Evolutionary conservation across 1,140 invertebrate genomes (phyloP), one percentile per base, ranked within the genome.

Genomic region (Drosophila mayri): DNA sequence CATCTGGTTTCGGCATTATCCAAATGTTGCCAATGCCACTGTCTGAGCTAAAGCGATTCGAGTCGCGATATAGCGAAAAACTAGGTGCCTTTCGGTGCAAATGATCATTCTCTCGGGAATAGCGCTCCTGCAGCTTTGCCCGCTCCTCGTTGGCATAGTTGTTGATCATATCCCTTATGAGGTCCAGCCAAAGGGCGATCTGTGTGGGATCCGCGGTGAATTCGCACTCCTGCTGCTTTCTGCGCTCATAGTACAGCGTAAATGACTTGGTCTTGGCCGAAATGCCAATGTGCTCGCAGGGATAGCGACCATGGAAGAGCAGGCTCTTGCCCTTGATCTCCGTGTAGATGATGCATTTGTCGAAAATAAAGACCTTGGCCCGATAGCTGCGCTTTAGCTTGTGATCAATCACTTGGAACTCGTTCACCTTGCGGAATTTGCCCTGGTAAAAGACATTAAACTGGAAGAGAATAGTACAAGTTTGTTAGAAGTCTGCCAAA

Each of bases 331-430:
- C 90, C 46, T 92, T 92, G 25, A 91, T 92, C 75, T 93, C 92
- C n/a, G 92, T 92, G 20, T 92, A 93, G n/a, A 92, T 91, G 12
- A 93, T 84, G 68, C 90, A 92, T 63, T 92, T 93, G 57, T 92
- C 92, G 49, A 93, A 93, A 8, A 93, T 92, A n/a, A 93, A 93
- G 0, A 91, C 91, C 55, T 92, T 92, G 57, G 65, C 81, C 9
- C 82, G 76, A 58, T 92, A 93, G 47, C 54, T 83, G 7, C 92
- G 83, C 52, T 91, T 91, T 1, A 74, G 43, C 35, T 77, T 87
- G 38, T 84, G 72, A 58, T 93, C 92, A 43, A 55, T 40, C 20
- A 92, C 76, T 30, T 92, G 75, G 41, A 93, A 93, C 50, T 93
- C 84, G 72, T 76, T 90, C 2, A 90, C 90, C 67, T 92, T 92